Evolutionary conservation across 2,888 invertebrate genomes (phyloP), one percentile per base, ranked within the genome.

Genomic region (Xylota sylvarum): DNA sequence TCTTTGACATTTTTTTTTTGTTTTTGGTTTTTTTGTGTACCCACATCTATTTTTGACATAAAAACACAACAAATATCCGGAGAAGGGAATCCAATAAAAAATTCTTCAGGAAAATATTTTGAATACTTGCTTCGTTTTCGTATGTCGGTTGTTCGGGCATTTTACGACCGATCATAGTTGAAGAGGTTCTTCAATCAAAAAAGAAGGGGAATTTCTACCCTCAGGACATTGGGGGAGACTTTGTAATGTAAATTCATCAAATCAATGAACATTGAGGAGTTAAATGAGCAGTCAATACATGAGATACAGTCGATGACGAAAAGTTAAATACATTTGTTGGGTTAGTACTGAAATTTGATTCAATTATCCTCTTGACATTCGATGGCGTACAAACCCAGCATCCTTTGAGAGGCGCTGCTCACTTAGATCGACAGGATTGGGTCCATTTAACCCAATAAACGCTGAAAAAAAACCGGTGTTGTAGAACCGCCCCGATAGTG

Each of bases 71-170:
- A 78, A 74, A 76, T 76, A 67, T 67, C 67, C 46, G 52, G 80
- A 62, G 40, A 37, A 40, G 46, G 56, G 37, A 81, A 69, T 62
- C 76, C 52, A 74, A 81, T 74, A 81, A 74, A 67, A 74, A 67
- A 60, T 37, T 64, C 37, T 46, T 56, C 7, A 67, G 17, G 14
- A 14, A 14, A 14, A 56, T 60, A 62, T 52, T 78, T 62, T 43
- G 43, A 60, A 74, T 80, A 52, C 35, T n/a, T 67, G 65, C 30
- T 58, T 65, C 10, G 12, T 32, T 5, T 48, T n/a, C n/a, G 43
- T 14, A 10, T 23, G 46, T 17, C 2, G 50, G 56, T 58, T 58
- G 56, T 32, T 77, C 67, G 69, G 50, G 77, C 77, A 7, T 69
- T 69, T 77, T 69, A 77, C 60, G 77, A 60, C 60, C 50, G 69